Percentiles rank a stretch among this genome's conserved stretches.
These are phyloP conservation scores for Megaceryle torquata DNA, from an alignment of 2,113 vertebrate species.

Conservation along the genomic window DNA sequence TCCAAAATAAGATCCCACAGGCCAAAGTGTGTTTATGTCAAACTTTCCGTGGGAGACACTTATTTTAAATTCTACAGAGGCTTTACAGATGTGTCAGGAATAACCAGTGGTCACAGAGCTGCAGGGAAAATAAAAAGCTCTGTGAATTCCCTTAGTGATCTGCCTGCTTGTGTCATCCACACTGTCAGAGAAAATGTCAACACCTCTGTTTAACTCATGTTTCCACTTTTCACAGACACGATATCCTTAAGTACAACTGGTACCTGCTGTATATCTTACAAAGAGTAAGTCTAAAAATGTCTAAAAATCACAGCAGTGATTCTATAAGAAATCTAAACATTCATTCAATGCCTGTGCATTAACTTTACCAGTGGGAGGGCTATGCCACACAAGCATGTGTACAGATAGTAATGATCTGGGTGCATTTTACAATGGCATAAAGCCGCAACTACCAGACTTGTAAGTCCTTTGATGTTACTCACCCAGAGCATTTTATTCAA, in stretches of 20 bases:
- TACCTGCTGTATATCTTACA: conserved; percentile 17
- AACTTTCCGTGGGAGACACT: neutral
- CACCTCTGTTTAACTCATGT: conserved; percentile 20
- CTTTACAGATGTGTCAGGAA: conserved; percentile 34
- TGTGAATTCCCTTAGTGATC: conserved; percentile 40
- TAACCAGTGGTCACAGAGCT: neutral
- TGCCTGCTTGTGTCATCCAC: neutral
- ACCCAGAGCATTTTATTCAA: conserved; percentile 27
- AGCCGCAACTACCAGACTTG: neutral
- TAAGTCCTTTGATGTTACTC: conserved; percentile 9
- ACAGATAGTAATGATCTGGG: neutral
- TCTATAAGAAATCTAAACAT: neutral
- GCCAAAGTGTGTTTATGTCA: neutral
- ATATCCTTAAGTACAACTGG: conserved; percentile 11
- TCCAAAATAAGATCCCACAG: neutral
- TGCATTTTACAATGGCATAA: neutral
- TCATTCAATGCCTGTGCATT: neutral
- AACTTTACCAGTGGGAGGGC: neutral
- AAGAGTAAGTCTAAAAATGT: neutral
- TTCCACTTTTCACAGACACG: neutral
- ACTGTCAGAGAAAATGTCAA: neutral
- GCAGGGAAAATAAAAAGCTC: neutral
- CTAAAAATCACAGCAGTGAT: neutral
- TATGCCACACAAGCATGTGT: neutral
- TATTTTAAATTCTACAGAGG: neutral